Evolutionary conservation across 2,888 invertebrate genomes (phyloP).

Genomic region (Clanis bilineata): DNA sequence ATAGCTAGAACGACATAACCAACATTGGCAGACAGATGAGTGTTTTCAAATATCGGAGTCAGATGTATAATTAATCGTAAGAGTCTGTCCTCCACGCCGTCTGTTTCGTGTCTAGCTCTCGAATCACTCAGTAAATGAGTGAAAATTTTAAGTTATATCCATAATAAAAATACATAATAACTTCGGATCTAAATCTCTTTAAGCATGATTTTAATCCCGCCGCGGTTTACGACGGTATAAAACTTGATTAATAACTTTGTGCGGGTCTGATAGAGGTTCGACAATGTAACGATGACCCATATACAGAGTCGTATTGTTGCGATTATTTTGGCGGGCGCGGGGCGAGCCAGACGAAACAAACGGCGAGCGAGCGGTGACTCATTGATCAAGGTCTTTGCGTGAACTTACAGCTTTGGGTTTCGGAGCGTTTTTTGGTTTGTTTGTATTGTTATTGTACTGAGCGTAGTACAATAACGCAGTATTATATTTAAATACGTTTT

Average conservation of each 20-base stretch:
- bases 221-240: constrained; percentile 75
- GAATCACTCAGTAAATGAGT: constrained; percentile 65
- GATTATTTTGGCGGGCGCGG: constrained; percentile 66
- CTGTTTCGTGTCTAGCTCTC: constrained; percentile 65
- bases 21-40: neutral
- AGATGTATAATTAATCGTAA: neutral
- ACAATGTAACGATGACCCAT: constrained; percentile 77
- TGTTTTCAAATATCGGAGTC: neutral
- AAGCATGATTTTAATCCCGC: constrained; percentile 80
- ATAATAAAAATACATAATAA: constrained; percentile 72
- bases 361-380: constrained; percentile 42
- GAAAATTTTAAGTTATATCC: constrained; percentile 62
- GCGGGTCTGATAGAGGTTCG: constrained; percentile 55
- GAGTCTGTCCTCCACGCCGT: constrained; percentile 37
- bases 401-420: constrained; percentile 3
- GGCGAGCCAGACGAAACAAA: constrained; percentile 69
- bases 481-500: too few relatives aligned
- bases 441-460: neutral
- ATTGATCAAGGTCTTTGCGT: constrained; percentile 41
- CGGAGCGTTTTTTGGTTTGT: neutral
- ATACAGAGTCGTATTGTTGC: constrained; percentile 46
- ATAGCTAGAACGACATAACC: neutral
- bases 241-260: constrained; percentile 76
- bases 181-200: constrained; percentile 78
- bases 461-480: neutral